phyloP scores from a whole-genome alignment of 1,140 invertebrate species.

The Drosophila guanche region DNA sequence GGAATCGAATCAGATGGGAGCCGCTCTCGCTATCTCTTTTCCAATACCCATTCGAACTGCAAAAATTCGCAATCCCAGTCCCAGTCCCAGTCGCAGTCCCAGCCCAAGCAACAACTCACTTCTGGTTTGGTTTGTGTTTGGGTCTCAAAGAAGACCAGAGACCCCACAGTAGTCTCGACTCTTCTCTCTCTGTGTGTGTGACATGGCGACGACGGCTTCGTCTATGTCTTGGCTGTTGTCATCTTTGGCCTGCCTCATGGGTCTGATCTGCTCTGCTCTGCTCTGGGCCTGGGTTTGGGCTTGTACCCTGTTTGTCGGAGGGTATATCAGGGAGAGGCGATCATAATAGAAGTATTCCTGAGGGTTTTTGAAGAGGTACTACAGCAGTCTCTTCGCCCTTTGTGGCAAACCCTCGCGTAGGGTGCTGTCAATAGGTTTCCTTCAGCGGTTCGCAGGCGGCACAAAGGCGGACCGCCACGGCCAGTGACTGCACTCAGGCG shows the following conservation, averaged over 20 bases:
- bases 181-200: slow-evolving; percentile 28
- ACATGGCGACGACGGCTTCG: slow-evolving; percentile 41
- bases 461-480: slow-evolving; percentile 49
- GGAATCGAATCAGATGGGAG: slow-evolving; percentile 27
- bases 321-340: background rate
- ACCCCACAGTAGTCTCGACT: slow-evolving; percentile 59
- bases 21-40: slow-evolving; percentile 18
- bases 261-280: slow-evolving; percentile 6
- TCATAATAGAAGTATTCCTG: background rate
- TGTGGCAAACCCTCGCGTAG: slow-evolving; percentile 17
- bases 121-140: slow-evolving; percentile 28
- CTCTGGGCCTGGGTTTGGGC: slow-evolving; percentile 21
- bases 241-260: slow-evolving; percentile 17
- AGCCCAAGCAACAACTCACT: slow-evolving; percentile 47
- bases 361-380: background rate
- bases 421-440: slow-evolving; percentile 60
- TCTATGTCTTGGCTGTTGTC: slow-evolving; percentile 24
- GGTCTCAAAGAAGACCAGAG: slow-evolving; percentile 9
- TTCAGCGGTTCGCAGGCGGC: slow-evolving; percentile 6
- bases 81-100: slow-evolving; percentile 33
- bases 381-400: background rate
- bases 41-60: slow-evolving; percentile 16
- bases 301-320: slow-evolving; percentile 8
- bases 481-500: slow-evolving; percentile 63
- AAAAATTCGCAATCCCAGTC: slow-evolving; percentile 18